Evolutionary conservation across 1,140 invertebrate genomes (phyloP).

Genomic region (Aphelenchoides avenae): DNA sequence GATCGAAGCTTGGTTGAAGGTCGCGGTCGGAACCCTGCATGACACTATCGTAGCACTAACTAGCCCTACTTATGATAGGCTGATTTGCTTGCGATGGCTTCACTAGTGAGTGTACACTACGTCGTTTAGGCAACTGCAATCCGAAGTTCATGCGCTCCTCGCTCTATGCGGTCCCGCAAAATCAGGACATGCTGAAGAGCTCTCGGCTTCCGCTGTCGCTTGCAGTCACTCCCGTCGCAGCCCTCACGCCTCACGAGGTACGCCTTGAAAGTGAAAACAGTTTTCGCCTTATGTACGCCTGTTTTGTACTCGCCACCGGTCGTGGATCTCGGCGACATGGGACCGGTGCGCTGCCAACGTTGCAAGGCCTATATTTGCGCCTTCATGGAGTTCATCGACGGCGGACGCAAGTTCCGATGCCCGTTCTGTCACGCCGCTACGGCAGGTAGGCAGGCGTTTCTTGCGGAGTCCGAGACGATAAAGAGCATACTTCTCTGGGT

Average conservation of each 20-base stretch:
- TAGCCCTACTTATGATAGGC: no score
- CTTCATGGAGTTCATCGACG: slow-evolving; percentile 96
- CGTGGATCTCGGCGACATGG: slow-evolving; percentile 82
- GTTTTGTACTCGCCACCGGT: slow-evolving; percentile 73
- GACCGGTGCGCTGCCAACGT: slow-evolving; percentile 87
- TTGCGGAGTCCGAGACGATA: no score
- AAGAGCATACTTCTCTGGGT: no score
- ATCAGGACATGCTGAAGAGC: slow-evolving; percentile 88
- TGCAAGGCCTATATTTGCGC: slow-evolving; percentile 99
- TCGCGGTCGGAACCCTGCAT: no score
- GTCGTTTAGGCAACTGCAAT: slow-evolving; percentile 73
- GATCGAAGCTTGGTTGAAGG: no score
- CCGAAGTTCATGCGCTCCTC: slow-evolving; percentile 83
- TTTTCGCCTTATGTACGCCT: slow-evolving; percentile 20
- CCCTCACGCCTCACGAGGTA: slow-evolving; percentile 66
- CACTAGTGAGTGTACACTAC: no score
- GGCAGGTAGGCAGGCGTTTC: no score
- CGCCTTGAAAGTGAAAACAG: slow-evolving; percentile 16
- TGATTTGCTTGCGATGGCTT: no score
- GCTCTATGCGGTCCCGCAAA: slow-evolving; percentile 89
- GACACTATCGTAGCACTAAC: no score
- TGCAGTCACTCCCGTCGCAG: slow-evolving; percentile 83
- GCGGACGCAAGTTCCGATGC: slow-evolving; percentile 89
- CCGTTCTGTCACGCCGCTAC: slow-evolving; percentile 89
- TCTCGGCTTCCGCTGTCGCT: slow-evolving; percentile 86